A percentile compares a stretch with the other conserved stretches of the same genome.
These are phyloP conservation scores for Pogonocichla stellata DNA, from an alignment of 2,113 vertebrate genomes.

Conservation along the genomic window DNA sequence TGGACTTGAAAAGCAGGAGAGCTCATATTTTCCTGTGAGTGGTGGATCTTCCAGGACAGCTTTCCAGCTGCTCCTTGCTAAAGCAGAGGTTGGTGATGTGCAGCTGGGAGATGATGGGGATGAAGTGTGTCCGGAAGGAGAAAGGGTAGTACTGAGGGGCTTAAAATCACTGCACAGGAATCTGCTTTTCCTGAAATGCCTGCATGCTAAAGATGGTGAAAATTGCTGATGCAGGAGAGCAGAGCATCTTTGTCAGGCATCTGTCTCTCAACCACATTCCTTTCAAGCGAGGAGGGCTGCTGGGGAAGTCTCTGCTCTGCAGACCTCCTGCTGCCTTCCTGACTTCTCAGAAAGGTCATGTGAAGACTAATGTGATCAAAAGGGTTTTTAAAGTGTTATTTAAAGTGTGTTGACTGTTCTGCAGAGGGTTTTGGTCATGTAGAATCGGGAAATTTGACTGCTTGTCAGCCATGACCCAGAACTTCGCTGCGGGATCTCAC, in stretches of 20 bases:
- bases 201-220: not conserved
- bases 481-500: not conserved
- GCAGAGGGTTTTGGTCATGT: not conserved
- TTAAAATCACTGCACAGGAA: not conserved
- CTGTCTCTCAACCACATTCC: slow-evolving; percentile 19
- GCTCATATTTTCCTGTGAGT: accelerated
- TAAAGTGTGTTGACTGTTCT: not conserved
- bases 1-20: not conserved
- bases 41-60: accelerated
- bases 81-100: not conserved
- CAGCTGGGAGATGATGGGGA: not conserved
- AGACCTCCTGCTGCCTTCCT: slow-evolving; percentile 36
- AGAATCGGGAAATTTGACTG: not conserved
- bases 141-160: not conserved
- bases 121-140: not conserved
- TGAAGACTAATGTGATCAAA: slow-evolving; percentile 41
- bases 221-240: slow-evolving; percentile 31
- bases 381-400: not conserved
- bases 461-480: not conserved
- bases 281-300: not conserved
- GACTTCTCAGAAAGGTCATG: slow-evolving; percentile 38
- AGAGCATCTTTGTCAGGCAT: not conserved
- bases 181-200: not conserved
- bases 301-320: not conserved
- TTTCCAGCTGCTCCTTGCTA: not conserved